Percentiles rank a stretch among this genome's conserved stretches.
Conservation (phyloP, 1,140 invertebrate species). For the Hermatobates lingyangjiaoensis region DNA sequence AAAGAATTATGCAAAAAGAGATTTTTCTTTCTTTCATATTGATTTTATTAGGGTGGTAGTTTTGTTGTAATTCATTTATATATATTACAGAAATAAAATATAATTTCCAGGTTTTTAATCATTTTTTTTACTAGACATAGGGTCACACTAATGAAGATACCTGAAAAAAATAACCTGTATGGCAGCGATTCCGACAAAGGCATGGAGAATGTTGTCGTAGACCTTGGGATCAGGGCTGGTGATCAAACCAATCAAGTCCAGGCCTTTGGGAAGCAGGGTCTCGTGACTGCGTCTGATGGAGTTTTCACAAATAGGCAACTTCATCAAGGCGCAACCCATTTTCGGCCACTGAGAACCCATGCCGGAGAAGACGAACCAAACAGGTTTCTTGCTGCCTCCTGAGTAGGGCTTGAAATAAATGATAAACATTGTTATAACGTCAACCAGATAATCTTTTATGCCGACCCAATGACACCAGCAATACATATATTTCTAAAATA, state of each 20-base stretch:
- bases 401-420: constrained; percentile 24
- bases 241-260: constrained; percentile 41
- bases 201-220: constrained; percentile 38
- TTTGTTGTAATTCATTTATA: too few relatives aligned
- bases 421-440: background rate
- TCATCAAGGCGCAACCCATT: constrained; percentile 39
- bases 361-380: constrained; percentile 57
- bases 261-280: constrained; percentile 31
- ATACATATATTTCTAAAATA: background rate
- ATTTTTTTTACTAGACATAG: too few relatives aligned
- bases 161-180: constrained; percentile 41
- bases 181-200: constrained; percentile 54
- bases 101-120: too few relatives aligned
- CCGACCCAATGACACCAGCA: background rate
- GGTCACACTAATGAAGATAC: too few relatives aligned
- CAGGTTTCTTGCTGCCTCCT: constrained; percentile 37
- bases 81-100: too few relatives aligned
- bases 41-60: too few relatives aligned
- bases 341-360: constrained; percentile 46
- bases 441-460: background rate
- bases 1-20: too few relatives aligned
- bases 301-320: constrained; percentile 40
- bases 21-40: too few relatives aligned
- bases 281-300: constrained; percentile 37
- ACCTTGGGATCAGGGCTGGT: constrained; percentile 33